Base-by-base conservation (phyloP, 2,113 vertebrate genomes). In the Tetraodon nigroviridis region DNA sequence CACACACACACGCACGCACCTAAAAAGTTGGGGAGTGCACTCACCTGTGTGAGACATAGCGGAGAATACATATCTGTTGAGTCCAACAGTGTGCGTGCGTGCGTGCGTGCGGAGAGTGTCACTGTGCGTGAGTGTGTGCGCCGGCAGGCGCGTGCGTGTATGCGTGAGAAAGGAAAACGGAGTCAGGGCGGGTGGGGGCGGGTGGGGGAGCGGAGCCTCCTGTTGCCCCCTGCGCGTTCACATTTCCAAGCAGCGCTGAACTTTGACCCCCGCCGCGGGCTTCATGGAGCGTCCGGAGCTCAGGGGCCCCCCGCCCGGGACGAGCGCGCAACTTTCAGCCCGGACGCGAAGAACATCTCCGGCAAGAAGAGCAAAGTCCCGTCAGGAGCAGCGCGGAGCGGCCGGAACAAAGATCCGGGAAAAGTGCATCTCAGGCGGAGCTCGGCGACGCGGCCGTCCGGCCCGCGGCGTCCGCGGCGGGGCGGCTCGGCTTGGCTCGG, bases 31-130 rank as follows among this genome's bases (percentile, higher is more conserved):
- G 44, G 21, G 62, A 22, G 49, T 53, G 32, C 49, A 91, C 95
- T 94, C 93, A 97, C 94, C 95, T 96, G 95, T 81, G 94, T 96
- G 75, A 97, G 91, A 89, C 95, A 97, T 90, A 97, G 92, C 89
- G 95, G 95, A 89, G 95, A 95, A 91, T 97, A 97, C 95, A 97
- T 97, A 88, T 90, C 93, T 93, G 92, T 90, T 80, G 83, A 75
- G 48, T 84, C 85, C 85, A 70, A 68, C 75, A 71, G 19, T 73
- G 12, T 82, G 69, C 85, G 82, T 85, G 88, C 79, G 72, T 77
- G 78, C 21, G 41, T 58, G 72, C 27, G 69, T 64, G 73, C 59
- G 44, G 44, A 7, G 44, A 13, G 44, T 46, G 44, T 46, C 3
- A 46, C 44, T 44, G 81, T 73, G 74, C 42, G 73, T 75, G 76